Evolutionary conservation across 2,797 vertebrate genomes (phyloP).

Genomic region (Neosalanx taihuensis): DNA sequence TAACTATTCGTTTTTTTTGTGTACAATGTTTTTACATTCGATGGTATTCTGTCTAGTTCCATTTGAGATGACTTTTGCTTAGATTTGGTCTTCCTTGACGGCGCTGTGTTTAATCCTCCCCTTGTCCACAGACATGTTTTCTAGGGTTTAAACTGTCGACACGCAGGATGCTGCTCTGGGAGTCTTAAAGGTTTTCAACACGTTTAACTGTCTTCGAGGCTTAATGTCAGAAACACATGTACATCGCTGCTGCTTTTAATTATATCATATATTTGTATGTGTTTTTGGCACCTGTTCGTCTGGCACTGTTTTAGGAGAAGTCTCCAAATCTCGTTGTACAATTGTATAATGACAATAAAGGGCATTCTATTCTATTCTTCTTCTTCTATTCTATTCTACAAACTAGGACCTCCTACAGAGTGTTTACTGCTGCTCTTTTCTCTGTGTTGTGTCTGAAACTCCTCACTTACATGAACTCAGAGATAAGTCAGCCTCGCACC

Average conservation of each 20-base stretch:
- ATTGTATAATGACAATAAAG: no score
- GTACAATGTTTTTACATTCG: no score
- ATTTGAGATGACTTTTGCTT: background rate
- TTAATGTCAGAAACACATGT: constrained; percentile 57
- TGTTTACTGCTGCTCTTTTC: constrained; percentile 44
- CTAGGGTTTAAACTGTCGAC: constrained; percentile 40
- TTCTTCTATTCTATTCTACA: no score
- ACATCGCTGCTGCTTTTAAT: constrained; percentile 1
- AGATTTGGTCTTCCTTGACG: background rate
- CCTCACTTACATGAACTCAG: background rate
- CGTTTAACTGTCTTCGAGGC: constrained; percentile 30
- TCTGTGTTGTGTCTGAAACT: constrained; percentile 12
- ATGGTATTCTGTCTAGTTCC: no score
- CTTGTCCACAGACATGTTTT: constrained; percentile 32
- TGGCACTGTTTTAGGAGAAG: no score
- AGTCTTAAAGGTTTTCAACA: constrained; percentile 53
- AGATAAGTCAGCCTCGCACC: background rate
- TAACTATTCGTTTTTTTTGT: no score
- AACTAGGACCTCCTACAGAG: constrained; percentile 44
- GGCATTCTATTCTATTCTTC: no score
- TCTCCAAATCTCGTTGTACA: no score
- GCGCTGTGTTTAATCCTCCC: constrained; percentile 15
- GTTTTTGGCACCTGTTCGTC: no score
- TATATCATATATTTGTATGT: constrained; percentile 29
- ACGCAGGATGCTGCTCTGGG: constrained; percentile 37